Conservation (phyloP, 2,797 vertebrate species). For the Choloepus didactylus region DNA sequence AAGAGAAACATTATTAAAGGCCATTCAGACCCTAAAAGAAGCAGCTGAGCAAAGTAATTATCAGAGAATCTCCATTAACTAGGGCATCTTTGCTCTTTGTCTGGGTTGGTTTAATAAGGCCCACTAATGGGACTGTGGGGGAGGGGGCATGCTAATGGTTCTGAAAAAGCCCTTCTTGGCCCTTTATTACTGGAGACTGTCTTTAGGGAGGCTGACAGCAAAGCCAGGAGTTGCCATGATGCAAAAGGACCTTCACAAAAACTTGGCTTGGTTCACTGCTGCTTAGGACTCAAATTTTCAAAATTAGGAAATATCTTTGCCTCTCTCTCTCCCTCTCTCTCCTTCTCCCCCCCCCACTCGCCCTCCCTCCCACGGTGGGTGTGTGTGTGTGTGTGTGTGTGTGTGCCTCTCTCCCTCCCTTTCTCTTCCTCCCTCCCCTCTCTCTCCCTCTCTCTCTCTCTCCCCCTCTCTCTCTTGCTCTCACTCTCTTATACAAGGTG, state of each 20-base stretch:
- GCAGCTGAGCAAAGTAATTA: slow-evolving; percentile 92
- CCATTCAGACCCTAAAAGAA: slow-evolving; percentile 92
- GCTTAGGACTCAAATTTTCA: slow-evolving; percentile 73
- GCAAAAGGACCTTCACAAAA: slow-evolving; percentile 87
- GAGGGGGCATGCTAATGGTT: slow-evolving; percentile 90
- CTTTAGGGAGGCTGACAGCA: slow-evolving; percentile 85
- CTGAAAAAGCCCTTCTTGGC: slow-evolving; percentile 89
- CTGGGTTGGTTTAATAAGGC: slow-evolving; percentile 91
- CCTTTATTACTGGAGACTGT: slow-evolving; percentile 85
- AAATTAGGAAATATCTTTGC: slow-evolving; percentile 71
- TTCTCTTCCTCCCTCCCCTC: slow-evolving; percentile 56
- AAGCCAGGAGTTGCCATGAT: slow-evolving; percentile 88
- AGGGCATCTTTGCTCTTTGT: slow-evolving; percentile 92
- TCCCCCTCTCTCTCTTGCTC: not conserved
- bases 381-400: too few relatives aligned
- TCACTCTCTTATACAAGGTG: slow-evolving; percentile 60
- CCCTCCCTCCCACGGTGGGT: too few relatives aligned
- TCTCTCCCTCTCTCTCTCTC: slow-evolving; percentile 71
- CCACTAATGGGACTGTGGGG: slow-evolving; percentile 90
- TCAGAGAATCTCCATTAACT: slow-evolving; percentile 91
- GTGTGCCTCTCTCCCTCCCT: not conserved
- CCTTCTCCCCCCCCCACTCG: slow-evolving; percentile 55
- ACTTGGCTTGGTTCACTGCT: slow-evolving; percentile 82
- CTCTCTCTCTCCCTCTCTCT: slow-evolving; percentile 1
- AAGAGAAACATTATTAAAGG: slow-evolving; percentile 96